Conservation (phyloP, 2,113 vertebrate species). For the Pelobates fuscus region DNA sequence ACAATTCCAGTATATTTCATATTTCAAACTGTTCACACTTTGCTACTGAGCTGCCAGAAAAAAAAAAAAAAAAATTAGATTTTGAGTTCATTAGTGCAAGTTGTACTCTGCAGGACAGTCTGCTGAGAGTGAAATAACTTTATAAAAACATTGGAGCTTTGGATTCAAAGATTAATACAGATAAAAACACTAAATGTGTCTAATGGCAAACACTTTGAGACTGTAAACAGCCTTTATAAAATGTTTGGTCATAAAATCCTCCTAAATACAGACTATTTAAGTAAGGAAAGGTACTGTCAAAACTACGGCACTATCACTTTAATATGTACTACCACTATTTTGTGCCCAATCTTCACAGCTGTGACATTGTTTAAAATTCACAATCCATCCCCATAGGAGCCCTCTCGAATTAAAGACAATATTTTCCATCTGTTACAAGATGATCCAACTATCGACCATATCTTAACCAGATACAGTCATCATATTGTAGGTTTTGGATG, state of each 20-base stretch:
- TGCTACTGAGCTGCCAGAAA: conserved; percentile 76
- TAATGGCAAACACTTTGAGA: conserved; percentile 45
- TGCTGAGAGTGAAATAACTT: conserved; percentile 65
- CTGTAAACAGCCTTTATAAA: conserved; percentile 61
- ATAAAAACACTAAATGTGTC: conserved; percentile 36
- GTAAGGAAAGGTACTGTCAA: conserved; percentile 79
- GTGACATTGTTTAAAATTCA: conserved; percentile 80
- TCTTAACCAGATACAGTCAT: conserved; percentile 99
- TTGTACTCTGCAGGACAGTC: conserved; percentile 64
- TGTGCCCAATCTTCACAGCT: conserved; percentile 84
- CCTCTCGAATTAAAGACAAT: conserved; percentile 88
- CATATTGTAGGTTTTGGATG: conserved; percentile 97
- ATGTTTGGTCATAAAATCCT: conserved; percentile 57
- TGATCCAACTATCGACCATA: conserved; percentile 83
- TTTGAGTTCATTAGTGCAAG: conserved; percentile 79
- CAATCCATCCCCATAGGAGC: conserved; percentile 85
- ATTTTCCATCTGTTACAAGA: conserved; percentile 93
- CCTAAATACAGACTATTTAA: conserved; percentile 79
- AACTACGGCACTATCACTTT: conserved; percentile 81
- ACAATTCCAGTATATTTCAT: conserved; percentile 73
- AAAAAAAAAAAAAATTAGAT: conserved; percentile 62
- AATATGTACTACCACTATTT: conserved; percentile 70
- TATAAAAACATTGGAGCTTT: conserved; percentile 64
- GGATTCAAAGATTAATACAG: conserved; percentile 64
- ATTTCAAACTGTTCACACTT: conserved; percentile 66